Evolutionary conservation across 2,888 invertebrate genomes (phyloP).

Genomic region (Caenorhabditis sulstoni): DNA sequence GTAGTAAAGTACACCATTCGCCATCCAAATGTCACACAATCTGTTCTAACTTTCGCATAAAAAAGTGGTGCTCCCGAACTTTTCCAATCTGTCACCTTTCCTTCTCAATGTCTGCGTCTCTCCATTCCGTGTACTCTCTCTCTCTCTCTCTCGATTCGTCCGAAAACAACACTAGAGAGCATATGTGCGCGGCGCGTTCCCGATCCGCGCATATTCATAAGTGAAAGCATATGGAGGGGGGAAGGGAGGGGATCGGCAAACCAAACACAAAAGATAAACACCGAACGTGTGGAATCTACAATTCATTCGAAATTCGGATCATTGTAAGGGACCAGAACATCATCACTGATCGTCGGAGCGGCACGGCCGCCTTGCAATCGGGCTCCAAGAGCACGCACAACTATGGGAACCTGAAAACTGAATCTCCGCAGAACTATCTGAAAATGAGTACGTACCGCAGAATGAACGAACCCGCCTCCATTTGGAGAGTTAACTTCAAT

Average conservation of each 20-base stretch:
- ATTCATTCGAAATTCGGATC: conserved; percentile 50
- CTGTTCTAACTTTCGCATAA: conserved; percentile 1
- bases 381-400: conserved; percentile 37
- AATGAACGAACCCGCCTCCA: conserved; percentile 38
- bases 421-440: conserved; percentile 1
- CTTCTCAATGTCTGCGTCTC: neutral
- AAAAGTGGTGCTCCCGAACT: neutral
- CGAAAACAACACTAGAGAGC: conserved; percentile 20
- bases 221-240: conserved; percentile 42
- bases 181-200: conserved; percentile 14
- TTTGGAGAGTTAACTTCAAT: conserved; percentile 45
- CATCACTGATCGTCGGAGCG: conserved; percentile 40
- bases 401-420: conserved; percentile 41
- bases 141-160: conserved; percentile 15
- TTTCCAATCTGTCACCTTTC: conserved; percentile 8
- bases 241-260: neutral
- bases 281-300: neutral
- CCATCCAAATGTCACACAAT: neutral
- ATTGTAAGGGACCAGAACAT: conserved; percentile 49
- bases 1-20: no score
- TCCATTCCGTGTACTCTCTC: neutral
- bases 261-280: conserved; percentile 21
- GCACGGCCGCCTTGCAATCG: conserved; percentile 33
- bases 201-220: conserved; percentile 45
- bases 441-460: conserved; percentile 27